Percentiles rank a stretch among this genome's conserved stretches.
Conservation (phyloP, 1,140 invertebrate genomes). For the Alviniconcha marisindica region DNA sequence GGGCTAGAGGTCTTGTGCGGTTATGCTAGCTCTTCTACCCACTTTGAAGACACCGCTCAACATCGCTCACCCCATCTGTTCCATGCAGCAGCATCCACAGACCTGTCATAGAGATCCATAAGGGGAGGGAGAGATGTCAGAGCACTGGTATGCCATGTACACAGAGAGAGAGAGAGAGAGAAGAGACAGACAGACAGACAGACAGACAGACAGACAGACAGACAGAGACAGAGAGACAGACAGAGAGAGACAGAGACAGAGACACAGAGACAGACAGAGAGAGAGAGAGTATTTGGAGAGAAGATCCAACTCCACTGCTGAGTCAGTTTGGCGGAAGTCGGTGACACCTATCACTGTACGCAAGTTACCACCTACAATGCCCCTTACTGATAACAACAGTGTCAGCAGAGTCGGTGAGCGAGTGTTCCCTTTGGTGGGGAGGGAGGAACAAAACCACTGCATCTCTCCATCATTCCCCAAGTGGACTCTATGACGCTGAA, state of each 20-base stretch:
- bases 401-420: no score
- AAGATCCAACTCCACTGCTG: no score
- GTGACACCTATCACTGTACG: no score
- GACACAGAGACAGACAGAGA: neutral
- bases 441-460: no score
- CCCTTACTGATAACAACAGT: no score
- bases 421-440: no score
- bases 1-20: neutral
- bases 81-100: neutral
- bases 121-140: neutral
- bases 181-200: neutral
- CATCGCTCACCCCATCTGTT: neutral
- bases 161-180: neutral
- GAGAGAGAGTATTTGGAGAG: neutral
- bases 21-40: neutral
- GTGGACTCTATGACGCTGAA: no score
- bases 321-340: no score
- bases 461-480: no score
- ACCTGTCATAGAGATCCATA: neutral
- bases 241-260: constrained; percentile 11
- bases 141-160: no score
- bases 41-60: neutral
- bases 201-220: neutral
- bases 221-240: neutral
- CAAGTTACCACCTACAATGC: no score